Conservation (phyloP, 1,140 invertebrate species). For the Scaptomyza montana region DNA sequence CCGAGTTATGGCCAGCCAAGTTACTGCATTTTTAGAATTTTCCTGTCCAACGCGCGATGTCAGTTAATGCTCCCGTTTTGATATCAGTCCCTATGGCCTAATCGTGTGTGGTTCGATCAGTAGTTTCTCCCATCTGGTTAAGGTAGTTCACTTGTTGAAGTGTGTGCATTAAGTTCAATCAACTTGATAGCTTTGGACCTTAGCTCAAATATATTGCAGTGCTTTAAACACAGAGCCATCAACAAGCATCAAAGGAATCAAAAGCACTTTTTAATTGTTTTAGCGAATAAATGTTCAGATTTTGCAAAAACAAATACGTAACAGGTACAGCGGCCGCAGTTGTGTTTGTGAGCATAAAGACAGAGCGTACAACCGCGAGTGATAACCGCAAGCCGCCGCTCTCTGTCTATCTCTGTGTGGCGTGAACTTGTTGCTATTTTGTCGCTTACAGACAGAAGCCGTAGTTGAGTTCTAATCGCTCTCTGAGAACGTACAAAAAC, state of each 20-base stretch:
- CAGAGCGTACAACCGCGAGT: slow-evolving; percentile 34
- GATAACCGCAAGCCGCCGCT: slow-evolving; percentile 59
- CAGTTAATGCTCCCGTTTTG: slow-evolving; percentile 46
- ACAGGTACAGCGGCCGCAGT: slow-evolving; percentile 53
- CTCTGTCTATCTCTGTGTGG: not conserved
- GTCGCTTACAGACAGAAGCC: slow-evolving; percentile 60
- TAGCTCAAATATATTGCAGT: slow-evolving; percentile 31
- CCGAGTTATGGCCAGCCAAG: slow-evolving; percentile 6
- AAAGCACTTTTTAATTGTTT: slow-evolving; percentile 38
- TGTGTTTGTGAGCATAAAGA: slow-evolving; percentile 23
- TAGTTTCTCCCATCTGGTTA: slow-evolving; percentile 26
- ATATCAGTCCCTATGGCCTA: slow-evolving; percentile 64
- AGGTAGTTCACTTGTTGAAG: slow-evolving; percentile 23
- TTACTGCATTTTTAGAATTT: slow-evolving; percentile 35
- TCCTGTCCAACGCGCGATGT: slow-evolving; percentile 7
- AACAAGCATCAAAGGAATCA: slow-evolving; percentile 14
- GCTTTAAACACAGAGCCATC: slow-evolving; percentile 38
- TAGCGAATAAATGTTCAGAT: slow-evolving; percentile 33
- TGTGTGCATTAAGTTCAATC: slow-evolving; percentile 64
- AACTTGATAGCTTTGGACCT: slow-evolving; percentile 43
- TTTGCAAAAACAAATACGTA: slow-evolving; percentile 81
- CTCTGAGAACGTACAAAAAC: slow-evolving; percentile 49
- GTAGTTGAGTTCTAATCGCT: slow-evolving; percentile 73
- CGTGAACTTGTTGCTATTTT: slow-evolving; percentile 40
- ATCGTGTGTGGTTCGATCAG: slow-evolving; percentile 50